Evolutionary conservation across 2,797 vertebrate species (phyloP), one percentile per base, ranked within the genome.

Genomic region (Brachyrhaphis roseni): DNA sequence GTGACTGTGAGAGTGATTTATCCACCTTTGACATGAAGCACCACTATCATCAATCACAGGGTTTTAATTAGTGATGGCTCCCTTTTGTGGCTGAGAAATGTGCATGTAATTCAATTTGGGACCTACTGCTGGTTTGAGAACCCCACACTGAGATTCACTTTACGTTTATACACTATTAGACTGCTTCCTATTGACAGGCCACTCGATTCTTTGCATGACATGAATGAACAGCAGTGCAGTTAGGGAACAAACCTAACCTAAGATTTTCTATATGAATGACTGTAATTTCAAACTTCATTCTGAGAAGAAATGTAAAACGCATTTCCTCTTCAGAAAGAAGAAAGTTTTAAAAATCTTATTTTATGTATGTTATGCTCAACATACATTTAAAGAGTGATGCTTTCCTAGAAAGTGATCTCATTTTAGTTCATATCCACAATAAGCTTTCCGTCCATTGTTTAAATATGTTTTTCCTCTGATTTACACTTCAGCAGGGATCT

Each of bases 21-120:
- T 94, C 85, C 89, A 87, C 72, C 86, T 82, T 78, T 88, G 91
- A 93, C 93, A 88, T 91, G 90, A 84, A 91, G 90, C 94, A 84
- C 94, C 87, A 82, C 78, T 88, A 92, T 94, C 94, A 95, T 96
- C 95, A 95, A 96, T 96, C 95, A 96, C 94, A 84, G 92, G 90
- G 84, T 93, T 95, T 95, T 95, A 96, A 95, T 95, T 96, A 95
- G 92, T 90, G 94, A 94, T 95, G 94, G 93, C 94, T 94, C 90
- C 93, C 94, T 92, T 94, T 94, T 95, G 95, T 94, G 94, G 91
- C 91, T 93, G 93, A 94, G 93, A 95, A 96, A 95, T 95, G 94
- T 95, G 93, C 95, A 96, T 95, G 95, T 95, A 95, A 96, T 96
- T 96, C 94, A 95, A 95, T 94, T 95, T 94, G 92, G 94, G 94